phyloP scores from a whole-genome alignment of 1,140 invertebrate genomes.

The Drosophila ohnishii region DNA sequence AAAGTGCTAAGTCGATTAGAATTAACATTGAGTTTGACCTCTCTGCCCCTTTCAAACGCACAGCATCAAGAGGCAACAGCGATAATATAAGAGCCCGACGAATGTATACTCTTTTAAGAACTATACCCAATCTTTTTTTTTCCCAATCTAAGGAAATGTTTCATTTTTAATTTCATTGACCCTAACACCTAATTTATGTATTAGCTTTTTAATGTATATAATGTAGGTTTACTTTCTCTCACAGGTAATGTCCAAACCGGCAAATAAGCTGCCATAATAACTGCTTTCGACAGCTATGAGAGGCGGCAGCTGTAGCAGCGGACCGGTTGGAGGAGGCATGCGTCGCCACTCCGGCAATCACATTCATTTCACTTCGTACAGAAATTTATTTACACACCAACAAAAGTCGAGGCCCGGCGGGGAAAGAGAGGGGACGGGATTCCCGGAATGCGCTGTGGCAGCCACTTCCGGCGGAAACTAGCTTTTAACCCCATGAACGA shows the following conservation, averaged over 20 bases:
- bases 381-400: constrained; percentile 77
- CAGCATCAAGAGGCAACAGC: not conserved
- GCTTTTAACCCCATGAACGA: constrained; percentile 81
- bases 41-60: not conserved
- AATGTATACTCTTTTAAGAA: constrained; percentile 6
- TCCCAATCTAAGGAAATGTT: not conserved
- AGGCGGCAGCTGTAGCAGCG: constrained; percentile 6
- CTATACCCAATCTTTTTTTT: not conserved
- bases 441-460: constrained; percentile 64
- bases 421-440: not conserved
- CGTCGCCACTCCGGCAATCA: constrained; percentile 64
- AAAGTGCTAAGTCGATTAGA: constrained; percentile 68
- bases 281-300: constrained; percentile 63
- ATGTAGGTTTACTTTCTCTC: too few relatives aligned
- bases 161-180: not conserved
- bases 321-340: constrained; percentile 32
- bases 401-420: constrained; percentile 14
- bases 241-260: constrained; percentile 21
- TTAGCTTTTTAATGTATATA: not conserved
- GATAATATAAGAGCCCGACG: not conserved
- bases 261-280: constrained; percentile 77
- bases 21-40: constrained; percentile 38
- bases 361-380: constrained; percentile 79
- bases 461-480: constrained; percentile 81
- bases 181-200: constrained; percentile 6